Evolutionary conservation across 2,113 vertebrate genomes (phyloP).

Genomic region (Perognathus longimembris): DNA sequence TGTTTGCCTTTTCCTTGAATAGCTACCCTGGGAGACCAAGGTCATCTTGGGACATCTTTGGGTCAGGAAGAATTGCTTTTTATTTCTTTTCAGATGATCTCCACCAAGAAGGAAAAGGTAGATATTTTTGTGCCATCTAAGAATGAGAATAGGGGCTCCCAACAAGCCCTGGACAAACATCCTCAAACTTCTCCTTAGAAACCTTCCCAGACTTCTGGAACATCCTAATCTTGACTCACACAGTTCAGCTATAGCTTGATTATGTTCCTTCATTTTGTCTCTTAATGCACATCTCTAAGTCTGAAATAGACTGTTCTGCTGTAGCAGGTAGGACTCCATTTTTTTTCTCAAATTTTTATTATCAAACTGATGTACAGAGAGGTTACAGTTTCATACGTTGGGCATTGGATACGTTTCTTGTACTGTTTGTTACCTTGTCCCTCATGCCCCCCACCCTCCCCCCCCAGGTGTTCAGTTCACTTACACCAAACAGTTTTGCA

Average conservation of each 20-base stretch:
- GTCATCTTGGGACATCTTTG: not conserved
- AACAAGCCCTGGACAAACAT: not conserved
- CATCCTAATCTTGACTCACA: not conserved
- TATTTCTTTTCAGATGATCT: not conserved
- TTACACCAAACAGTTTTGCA: too few species aligned
- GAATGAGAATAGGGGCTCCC: not conserved
- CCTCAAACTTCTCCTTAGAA: not conserved
- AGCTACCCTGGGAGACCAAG: not conserved
- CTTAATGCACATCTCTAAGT: not conserved
- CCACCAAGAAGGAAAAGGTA: not conserved
- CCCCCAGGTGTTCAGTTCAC: too few species aligned
- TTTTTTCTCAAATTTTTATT: too few species aligned
- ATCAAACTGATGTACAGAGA: too few species aligned
- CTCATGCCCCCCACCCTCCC: too few species aligned
- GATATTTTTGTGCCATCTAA: not conserved
- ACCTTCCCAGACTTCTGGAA: not conserved
- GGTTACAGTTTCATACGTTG: too few species aligned
- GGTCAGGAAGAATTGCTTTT: constrained; percentile 16
- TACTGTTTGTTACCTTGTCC: too few species aligned
- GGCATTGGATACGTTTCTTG: too few species aligned
- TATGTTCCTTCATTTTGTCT: not conserved
- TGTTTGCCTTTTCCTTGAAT: not conserved
- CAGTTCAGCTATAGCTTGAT: not conserved
- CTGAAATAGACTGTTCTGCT: not conserved
- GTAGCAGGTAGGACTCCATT: not conserved